Percentiles rank a stretch among this genome's conserved stretches.
Conservation (phyloP, 2,113 vertebrate genomes). For the Vimba vimba region DNA sequence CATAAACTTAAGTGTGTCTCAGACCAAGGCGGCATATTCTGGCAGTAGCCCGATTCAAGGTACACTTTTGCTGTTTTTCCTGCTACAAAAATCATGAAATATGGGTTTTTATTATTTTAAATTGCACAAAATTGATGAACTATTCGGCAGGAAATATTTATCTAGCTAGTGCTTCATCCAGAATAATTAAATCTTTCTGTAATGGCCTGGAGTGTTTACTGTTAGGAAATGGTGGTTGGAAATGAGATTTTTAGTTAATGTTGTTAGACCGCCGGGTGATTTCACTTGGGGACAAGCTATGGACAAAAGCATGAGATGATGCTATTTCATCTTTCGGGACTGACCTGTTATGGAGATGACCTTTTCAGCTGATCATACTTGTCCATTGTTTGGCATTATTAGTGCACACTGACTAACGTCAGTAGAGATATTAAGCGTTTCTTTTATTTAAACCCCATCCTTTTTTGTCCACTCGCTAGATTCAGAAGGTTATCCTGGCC, state of each 20-base stretch:
- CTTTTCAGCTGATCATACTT: conserved; percentile 70
- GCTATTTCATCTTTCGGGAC: conserved; percentile 81
- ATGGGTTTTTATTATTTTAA: conserved; percentile 11
- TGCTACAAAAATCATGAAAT: conserved; percentile 41
- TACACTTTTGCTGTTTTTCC: conserved; percentile 66
- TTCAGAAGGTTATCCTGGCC: conserved; percentile 89
- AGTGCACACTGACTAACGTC: not conserved
- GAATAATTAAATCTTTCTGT: not conserved
- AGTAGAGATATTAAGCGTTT: not conserved
- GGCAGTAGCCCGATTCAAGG: conserved; percentile 74
- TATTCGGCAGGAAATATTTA: conserved; percentile 31
- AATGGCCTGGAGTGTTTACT: not conserved
- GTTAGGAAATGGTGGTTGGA: not conserved
- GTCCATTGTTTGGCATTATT: not conserved
- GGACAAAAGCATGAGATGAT: conserved; percentile 75
- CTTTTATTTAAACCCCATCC: not conserved
- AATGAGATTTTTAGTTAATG: not conserved
- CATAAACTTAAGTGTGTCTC: conserved; percentile 73
- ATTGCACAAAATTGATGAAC: conserved; percentile 12
- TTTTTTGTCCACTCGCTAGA: conserved; percentile 66
- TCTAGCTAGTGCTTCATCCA: not conserved
- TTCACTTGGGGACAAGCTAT: not conserved
- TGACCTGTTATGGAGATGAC: conserved; percentile 71
- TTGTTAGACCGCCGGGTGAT: not conserved
- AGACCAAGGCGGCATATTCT: conserved; percentile 80